Evolutionary conservation across 1,140 invertebrate species (phyloP).

Genomic region (Brachionus sp.): DNA sequence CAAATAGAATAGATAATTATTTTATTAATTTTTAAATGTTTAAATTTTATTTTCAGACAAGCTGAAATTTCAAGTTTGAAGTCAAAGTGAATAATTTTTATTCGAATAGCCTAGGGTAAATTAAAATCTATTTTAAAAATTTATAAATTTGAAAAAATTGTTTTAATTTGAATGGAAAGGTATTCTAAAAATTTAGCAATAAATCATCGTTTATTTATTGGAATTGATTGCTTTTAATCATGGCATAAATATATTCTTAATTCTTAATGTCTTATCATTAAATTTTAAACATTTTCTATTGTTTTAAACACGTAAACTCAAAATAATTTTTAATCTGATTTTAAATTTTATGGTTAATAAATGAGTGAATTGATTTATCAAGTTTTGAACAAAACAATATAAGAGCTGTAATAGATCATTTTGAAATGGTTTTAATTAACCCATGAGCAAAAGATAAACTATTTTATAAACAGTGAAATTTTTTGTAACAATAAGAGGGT

Average conservation of each 20-base stretch:
- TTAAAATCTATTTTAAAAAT: not conserved
- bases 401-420: constrained; percentile 18
- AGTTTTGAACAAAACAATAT: constrained; percentile 7
- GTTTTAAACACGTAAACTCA: not conserved
- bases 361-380: constrained; percentile 22
- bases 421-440: constrained; percentile 19
- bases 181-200: constrained; percentile 3
- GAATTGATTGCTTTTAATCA: not conserved
- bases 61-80: not conserved
- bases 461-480: constrained; percentile 12
- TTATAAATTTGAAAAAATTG: not conserved
- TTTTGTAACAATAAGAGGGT: not conserved
- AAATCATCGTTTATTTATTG: not conserved
- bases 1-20: not conserved
- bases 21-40: not conserved
- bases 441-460: constrained; percentile 19
- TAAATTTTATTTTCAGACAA: not conserved
- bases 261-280: not conserved
- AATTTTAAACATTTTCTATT: not conserved
- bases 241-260: not conserved
- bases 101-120: not conserved
- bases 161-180: not conserved
- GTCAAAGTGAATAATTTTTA: not conserved
- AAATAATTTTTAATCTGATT: not conserved
- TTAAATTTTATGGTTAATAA: not conserved